Base-by-base conservation (phyloP, 2,113 vertebrate genomes). In the Oreochromis aureus region DNA sequence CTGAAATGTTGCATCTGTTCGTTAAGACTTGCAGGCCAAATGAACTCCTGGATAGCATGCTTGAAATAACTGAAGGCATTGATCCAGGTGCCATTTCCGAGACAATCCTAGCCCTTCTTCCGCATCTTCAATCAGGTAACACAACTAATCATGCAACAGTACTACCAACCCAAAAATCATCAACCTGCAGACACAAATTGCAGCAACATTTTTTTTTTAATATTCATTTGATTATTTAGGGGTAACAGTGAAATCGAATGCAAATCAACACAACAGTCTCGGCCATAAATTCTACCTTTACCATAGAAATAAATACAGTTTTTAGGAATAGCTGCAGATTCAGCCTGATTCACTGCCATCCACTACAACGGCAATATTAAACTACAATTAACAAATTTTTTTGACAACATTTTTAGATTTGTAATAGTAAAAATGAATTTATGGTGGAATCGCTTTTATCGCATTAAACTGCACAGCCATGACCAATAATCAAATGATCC, bases 121-220 rank as follows among this genome's bases (percentile, higher is more conserved):
- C 96, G 19, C 98, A 97, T 78, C 94, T 99, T 83, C 98, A 98
- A 92, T 96, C 96, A 97, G 98, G 98, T 99, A 97, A 80, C 19
- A 34, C 22, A 27, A 16, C 16, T 66, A n/a, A 48, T n/a, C 16
- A 63, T 15, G 39, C 41, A 3, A 30, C n/a, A n/a, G 19, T 36
- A n/a, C 32, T 24, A 56, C 19, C 11, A 7, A 48, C 11, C 4
- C 16, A 27, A 36, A 81, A 10, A 55, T 81, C 7, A 19, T 59
- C 16, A 54, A 73, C 30, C 12, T 7, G 1, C 71, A 78, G 71
- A 32, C 15, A 51, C 24, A 76, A 48, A 76, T 48, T 76, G 44
- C 71, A 78, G 24, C 71, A 32, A 51, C 71, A 30, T 63, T 30
- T 56, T 54, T 54, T 39, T 63, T 63, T 0, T 5, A 66, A 39